A percentile compares a stretch with the other conserved stretches of the same genome.
Evolutionary conservation across 2,888 invertebrate species (phyloP).

Genomic region (Dinocampus coccinellae): DNA sequence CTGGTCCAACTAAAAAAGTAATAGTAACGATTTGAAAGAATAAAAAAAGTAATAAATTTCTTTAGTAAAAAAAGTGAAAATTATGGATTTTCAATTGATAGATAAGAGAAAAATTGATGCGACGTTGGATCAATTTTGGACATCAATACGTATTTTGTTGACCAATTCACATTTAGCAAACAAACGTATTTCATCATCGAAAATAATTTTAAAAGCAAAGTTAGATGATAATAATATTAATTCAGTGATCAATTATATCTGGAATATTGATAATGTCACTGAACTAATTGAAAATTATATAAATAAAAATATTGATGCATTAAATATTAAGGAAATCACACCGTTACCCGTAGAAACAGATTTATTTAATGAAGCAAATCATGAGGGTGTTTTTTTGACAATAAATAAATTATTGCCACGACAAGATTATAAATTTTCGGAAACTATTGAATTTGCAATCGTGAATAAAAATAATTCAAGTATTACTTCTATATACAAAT

Average conservation of each 20-base stretch:
- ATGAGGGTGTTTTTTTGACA: constrained; percentile 63
- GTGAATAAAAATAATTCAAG: constrained; percentile 65
- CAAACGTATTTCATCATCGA: constrained; percentile 76
- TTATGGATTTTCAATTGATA: constrained; percentile 52
- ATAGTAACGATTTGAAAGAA: not conserved
- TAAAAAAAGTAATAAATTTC: not conserved
- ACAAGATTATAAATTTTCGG: constrained; percentile 63
- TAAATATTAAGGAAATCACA: constrained; percentile 59
- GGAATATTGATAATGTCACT: constrained; percentile 50
- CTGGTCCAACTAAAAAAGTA: constrained; percentile 36
- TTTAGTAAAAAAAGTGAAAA: not conserved
- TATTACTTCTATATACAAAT: constrained; percentile 71
- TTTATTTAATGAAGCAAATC: constrained; percentile 48
- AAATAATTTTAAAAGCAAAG: constrained; percentile 47
- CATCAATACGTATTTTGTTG: constrained; percentile 75
- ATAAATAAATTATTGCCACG: constrained; percentile 69
- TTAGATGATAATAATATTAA: constrained; percentile 44
- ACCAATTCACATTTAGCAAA: constrained; percentile 81
- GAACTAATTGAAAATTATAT: constrained; percentile 49
- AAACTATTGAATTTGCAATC: constrained; percentile 63
- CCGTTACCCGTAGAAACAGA: constrained; percentile 47
- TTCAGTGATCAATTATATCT: constrained; percentile 53
- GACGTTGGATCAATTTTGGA: constrained; percentile 74
- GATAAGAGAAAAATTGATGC: constrained; percentile 51
- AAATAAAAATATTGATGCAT: constrained; percentile 40